phyloP scores from a whole-genome alignment of 2,888 invertebrate species.

The Ormyrus labotus region DNA sequence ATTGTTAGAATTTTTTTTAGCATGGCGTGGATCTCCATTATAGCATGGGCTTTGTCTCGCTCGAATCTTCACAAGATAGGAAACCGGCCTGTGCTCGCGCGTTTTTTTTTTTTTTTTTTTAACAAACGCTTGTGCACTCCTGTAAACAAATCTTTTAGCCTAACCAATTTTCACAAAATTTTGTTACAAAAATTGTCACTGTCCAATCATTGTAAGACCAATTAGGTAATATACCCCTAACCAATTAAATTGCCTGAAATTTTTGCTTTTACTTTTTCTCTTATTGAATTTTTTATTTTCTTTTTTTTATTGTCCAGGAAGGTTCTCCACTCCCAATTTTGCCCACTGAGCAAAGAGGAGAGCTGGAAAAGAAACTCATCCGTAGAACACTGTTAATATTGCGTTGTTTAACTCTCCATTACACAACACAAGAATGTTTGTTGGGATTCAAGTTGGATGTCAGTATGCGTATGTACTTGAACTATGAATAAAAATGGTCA shows the following conservation, averaged over 20 bases:
- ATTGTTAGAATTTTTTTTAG: constrained; percentile 59
- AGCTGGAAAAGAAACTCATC: constrained; percentile 84
- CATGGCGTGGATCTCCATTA: constrained; percentile 67
- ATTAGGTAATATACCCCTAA: constrained; percentile 71
- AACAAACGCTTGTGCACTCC: constrained; percentile 67
- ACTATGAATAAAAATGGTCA: constrained; percentile 72
- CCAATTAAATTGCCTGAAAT: constrained; percentile 69
- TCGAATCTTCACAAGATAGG: constrained; percentile 76
- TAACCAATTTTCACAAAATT: constrained; percentile 70
- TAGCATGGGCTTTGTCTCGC: constrained; percentile 75
- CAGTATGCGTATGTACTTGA: constrained; percentile 66
- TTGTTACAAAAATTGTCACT: constrained; percentile 75
- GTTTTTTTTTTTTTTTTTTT: constrained; percentile 52
- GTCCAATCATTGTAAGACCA: constrained; percentile 71
- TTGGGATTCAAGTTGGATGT: constrained; percentile 68
- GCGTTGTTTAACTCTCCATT: constrained; percentile 49
- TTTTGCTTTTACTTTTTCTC: constrained; percentile 49
- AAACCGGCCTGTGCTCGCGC: constrained; percentile 72
- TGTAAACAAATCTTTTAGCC: constrained; percentile 75
- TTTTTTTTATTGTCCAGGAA: constrained; percentile 67
- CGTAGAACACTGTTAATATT: constrained; percentile 67
- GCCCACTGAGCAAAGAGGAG: constrained; percentile 92
- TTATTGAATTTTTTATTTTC: constrained; percentile 39
- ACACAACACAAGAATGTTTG: constrained; percentile 55
- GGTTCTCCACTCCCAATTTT: constrained; percentile 81